Conservation (phyloP, 1,140 invertebrate genomes). For the Drosophila melanica region DNA sequence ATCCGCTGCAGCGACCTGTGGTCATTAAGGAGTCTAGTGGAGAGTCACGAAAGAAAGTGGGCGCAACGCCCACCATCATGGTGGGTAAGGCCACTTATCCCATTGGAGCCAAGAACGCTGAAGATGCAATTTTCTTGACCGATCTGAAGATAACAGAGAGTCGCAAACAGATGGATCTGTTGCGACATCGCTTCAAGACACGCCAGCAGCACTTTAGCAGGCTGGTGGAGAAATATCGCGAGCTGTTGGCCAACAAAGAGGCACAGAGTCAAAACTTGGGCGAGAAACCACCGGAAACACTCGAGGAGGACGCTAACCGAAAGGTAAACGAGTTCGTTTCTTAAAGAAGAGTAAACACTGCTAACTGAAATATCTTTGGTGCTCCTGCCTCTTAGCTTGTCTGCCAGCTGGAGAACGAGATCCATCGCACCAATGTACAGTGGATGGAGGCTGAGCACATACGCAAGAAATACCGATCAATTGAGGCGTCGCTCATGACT, state of each 20-base stretch:
- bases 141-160: constrained; percentile 91
- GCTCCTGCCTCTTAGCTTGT: constrained; percentile 85
- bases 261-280: constrained; percentile 82
- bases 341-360: neutral
- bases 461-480: constrained; percentile 90
- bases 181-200: constrained; percentile 88
- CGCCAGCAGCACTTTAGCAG: constrained; percentile 85
- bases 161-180: constrained; percentile 89
- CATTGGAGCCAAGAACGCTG: constrained; percentile 84
- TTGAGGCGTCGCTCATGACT: constrained; percentile 88
- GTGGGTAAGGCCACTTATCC: constrained; percentile 79
- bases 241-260: constrained; percentile 84
- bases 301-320: constrained; percentile 84
- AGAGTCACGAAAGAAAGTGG: constrained; percentile 49
- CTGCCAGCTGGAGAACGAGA: constrained; percentile 89
- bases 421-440: constrained; percentile 90
- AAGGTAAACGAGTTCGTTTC: constrained; percentile 51
- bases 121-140: constrained; percentile 86
- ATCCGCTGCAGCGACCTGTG: constrained; percentile 73
- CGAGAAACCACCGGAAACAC: constrained; percentile 84
- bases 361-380: neutral
- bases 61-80: constrained; percentile 65
- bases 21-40: constrained; percentile 63
- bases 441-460: constrained; percentile 91
- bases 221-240: constrained; percentile 86